phyloP scores from a whole-genome alignment of 2,113 vertebrate genomes.

The Girardinichthys multiradiatus region DNA sequence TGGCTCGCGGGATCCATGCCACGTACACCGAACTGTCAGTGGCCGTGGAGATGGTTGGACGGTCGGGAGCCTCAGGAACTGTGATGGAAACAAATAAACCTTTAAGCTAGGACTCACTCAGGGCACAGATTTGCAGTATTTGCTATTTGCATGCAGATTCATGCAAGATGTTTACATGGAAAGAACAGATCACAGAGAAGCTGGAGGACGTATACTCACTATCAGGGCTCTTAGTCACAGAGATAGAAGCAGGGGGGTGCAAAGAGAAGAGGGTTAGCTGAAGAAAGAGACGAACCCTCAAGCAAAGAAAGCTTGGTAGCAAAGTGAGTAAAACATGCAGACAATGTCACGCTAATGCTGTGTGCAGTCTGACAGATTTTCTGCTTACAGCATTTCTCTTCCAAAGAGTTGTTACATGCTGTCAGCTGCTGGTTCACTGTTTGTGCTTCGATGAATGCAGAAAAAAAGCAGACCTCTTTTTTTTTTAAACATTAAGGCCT shows the following conservation, averaged over 20 bases:
- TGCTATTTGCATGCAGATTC: neutral
- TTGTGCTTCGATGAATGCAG: constrained; percentile 30
- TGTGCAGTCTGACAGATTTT: constrained; percentile 23
- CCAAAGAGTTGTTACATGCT: constrained; percentile 34
- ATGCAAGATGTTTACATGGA: neutral
- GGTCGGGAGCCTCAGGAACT: constrained; percentile 96
- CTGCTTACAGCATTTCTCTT: constrained; percentile 40
- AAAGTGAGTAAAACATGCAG: constrained; percentile 14
- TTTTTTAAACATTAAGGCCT: constrained; percentile 21
- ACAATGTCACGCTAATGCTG: constrained; percentile 1
- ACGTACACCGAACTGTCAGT: constrained; percentile 95
- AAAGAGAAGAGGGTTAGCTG: constrained; percentile 71
- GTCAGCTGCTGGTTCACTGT: constrained; percentile 30
- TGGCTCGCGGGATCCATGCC: constrained; percentile 96
- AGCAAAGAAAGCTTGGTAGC: constrained; percentile 31
- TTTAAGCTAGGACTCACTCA: neutral
- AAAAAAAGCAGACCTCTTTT: constrained; percentile 50
- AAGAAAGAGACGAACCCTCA: constrained; percentile 36
- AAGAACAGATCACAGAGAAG: constrained; percentile 34
- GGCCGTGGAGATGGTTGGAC: constrained; percentile 91
- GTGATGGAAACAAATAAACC: neutral
- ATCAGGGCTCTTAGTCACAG: constrained; percentile 70
- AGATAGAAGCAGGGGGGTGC: constrained; percentile 64
- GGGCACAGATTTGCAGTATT: neutral
- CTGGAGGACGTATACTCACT: constrained; percentile 79